A percentile compares a stretch with the other conserved stretches of the same genome.
Conservation (phyloP, 2,888 invertebrate species). For the Drosophila monieri region DNA sequence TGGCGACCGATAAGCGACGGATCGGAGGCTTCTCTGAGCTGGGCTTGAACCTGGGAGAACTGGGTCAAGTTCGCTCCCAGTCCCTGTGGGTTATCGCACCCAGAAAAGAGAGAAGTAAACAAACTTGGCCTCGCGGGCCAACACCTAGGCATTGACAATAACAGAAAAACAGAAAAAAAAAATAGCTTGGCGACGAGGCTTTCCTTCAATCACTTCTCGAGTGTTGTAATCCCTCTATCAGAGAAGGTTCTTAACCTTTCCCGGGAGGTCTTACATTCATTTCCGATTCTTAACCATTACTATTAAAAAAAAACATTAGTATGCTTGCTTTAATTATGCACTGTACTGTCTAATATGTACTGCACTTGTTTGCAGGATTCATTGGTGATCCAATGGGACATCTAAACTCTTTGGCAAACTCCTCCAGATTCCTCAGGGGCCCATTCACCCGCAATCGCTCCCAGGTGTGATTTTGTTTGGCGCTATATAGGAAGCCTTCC, state of each 20-base stretch:
- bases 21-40: conserved; percentile 19
- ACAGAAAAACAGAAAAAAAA: conserved; percentile 1
- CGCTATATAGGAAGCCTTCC: conserved; percentile 42
- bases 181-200: conserved; percentile 17
- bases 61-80: conserved; percentile 65
- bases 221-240: background rate
- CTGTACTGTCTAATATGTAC: conserved; percentile 78
- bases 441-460: conserved; percentile 75
- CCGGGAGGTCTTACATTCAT: background rate
- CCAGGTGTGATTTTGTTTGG: conserved; percentile 63
- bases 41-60: conserved; percentile 65
- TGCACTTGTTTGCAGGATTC: conserved; percentile 80
- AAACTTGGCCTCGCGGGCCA: conserved; percentile 35
- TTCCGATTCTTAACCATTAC: background rate
- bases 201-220: background rate
- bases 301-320: too few species aligned
- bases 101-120: conserved; percentile 52
- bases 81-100: conserved; percentile 55
- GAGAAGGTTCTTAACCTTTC: background rate
- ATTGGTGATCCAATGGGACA: conserved; percentile 77
- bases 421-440: conserved; percentile 71
- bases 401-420: conserved; percentile 79
- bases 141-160: conserved; percentile 34
- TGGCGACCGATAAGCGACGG: conserved; percentile 49
- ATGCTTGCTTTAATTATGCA: too few species aligned